These are phyloP conservation scores for Zoanthus gigantus DNA, from an alignment of 92 coral and sea anemone genomes.

Conservation along the genomic window DNA sequence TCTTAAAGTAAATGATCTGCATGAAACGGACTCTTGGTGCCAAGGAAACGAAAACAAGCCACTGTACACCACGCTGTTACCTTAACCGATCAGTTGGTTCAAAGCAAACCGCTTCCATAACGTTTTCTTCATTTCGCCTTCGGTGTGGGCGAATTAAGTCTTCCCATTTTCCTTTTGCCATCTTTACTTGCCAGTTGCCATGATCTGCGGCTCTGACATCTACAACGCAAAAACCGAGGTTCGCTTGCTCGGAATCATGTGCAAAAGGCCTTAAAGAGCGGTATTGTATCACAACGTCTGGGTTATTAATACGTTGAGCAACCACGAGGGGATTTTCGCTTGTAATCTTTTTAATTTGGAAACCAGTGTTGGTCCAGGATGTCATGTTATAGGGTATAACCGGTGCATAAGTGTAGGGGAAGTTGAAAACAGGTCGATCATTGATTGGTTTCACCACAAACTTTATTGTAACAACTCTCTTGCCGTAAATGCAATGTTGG, in stretches of 20 bases:
- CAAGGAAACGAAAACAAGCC: too few species aligned
- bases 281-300: not conserved
- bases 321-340: not conserved
- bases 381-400: constrained; percentile 7
- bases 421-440: constrained; percentile 2
- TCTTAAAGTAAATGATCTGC: too few species aligned
- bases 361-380: constrained; percentile 12
- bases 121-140: not conserved
- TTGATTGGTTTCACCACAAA: not conserved
- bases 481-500: constrained; percentile 19
- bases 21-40: too few species aligned
- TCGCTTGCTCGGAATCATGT: not conserved
- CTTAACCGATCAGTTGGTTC: not conserved
- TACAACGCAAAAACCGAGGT: constrained; percentile 1
- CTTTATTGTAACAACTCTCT: not conserved
- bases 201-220: constrained; percentile 6
- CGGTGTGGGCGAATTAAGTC: not conserved
- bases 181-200: constrained; percentile 22
- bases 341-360: not conserved
- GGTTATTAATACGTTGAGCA: not conserved
- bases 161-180: not conserved
- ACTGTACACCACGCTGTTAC: not conserved
- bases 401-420: not conserved
- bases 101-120: not conserved
- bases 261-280: not conserved